Evolutionary conservation across 2,888 invertebrate genomes (phyloP).

Genomic region (Therioaphis trifolii): DNA sequence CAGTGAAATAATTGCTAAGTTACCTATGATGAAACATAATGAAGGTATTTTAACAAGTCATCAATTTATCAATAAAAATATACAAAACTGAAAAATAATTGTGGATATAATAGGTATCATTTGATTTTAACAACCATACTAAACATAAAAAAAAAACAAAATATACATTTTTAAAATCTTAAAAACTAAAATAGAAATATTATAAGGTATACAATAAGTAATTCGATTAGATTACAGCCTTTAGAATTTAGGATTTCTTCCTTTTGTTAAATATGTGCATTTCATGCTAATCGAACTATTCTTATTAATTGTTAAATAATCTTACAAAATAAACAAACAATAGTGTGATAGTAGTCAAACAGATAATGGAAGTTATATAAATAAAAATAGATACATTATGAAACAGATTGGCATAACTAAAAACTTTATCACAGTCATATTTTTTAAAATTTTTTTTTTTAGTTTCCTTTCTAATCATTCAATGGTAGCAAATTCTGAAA

Average conservation of each 20-base stretch:
- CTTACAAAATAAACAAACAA: background rate
- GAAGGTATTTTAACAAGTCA: too few relatives aligned
- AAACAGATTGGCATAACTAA: conserved; percentile 43
- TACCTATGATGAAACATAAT: too few relatives aligned
- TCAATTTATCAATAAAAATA: too few relatives aligned
- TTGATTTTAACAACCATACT: conserved; percentile 29
- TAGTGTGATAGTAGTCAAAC: conserved; percentile 11
- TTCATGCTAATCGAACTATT: conserved; percentile 38
- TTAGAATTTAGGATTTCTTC: conserved; percentile 44
- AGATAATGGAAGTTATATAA: conserved; percentile 36
- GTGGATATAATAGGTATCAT: conserved; percentile 5
- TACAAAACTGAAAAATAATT: too few relatives aligned
- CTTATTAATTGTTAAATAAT: background rate
- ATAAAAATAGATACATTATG: conserved; percentile 14
- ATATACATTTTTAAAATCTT: background rate
- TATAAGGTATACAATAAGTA: conserved; percentile 35
- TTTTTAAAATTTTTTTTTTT: conserved; percentile 7
- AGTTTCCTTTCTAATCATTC: conserved; percentile 7
- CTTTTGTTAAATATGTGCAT: conserved; percentile 24
- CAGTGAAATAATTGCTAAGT: too few relatives aligned
- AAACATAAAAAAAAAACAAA: conserved; percentile 16
- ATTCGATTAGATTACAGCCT: conserved; percentile 60
- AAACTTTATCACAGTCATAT: conserved; percentile 56
- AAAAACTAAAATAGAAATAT: conserved; percentile 23
- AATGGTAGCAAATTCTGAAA: conserved; percentile 46